Evolutionary conservation across 2,113 vertebrate species (phyloP), one percentile per base, ranked within the genome.

Genomic region (Panthera uncia): DNA sequence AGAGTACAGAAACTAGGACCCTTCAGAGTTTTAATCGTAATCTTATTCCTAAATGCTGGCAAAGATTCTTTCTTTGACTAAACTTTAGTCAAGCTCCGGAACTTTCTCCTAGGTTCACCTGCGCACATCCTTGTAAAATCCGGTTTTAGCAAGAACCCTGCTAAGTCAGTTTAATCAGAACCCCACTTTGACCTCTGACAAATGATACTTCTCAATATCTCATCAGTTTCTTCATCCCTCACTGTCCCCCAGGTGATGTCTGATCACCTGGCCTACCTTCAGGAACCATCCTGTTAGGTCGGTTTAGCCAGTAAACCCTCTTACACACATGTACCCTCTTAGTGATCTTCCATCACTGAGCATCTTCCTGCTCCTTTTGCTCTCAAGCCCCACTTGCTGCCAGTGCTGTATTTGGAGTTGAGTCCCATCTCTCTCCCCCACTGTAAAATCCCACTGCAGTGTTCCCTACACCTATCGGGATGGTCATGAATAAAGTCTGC

Each of bases 381-480:
- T 48, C 33, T 48, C 48, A 68, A 85, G 23, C 21, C 63, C 63
- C 38, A 5, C 41, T 15, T 85, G 18, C 41, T 33, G 18, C 41
- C 45, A 11, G 8, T 9, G 61, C 6, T 79, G 61, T 36, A 52
- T 21, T 36, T 0, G 1, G 33, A 38, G 15, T 4, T 50, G 23
- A 63, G 4, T 4, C 45, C 57, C 29, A n/a, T 66, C 89, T 52
- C 74, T 66, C 73, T 21, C 45, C 10, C 10, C 1, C 2, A 31
- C 31, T 50, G 9, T 66, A 66, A 21, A 66, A 79, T 66, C 61
- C 15, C 45, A 36, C 12, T 50, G 10, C 23, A 52, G 27, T 4
- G 36, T 21, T 27, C 36, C 29, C 63, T 27, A 41, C 6, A 0
- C 18, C 25, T 12, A 15, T 2, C 5, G 0, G 4, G 66, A 66